Base-by-base conservation (phyloP, 2,113 vertebrate species). In the Myodes glareolus region DNA sequence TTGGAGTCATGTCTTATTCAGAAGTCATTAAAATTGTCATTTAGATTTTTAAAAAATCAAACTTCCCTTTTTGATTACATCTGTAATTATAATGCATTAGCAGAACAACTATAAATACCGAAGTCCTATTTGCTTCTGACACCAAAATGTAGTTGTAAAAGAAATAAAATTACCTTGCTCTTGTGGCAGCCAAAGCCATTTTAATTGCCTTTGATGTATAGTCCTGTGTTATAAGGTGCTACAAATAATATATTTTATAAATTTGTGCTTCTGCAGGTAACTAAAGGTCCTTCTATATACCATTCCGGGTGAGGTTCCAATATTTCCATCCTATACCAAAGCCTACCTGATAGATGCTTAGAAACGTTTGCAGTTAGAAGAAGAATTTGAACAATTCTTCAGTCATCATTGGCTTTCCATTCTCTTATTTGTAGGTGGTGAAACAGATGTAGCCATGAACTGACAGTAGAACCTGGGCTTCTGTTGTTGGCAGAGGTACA, bases 81-180 rank as follows among this genome's bases (percentile, higher is more conserved):
- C 55, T 98, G 39, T 89, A 96, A 97, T 94, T 96, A 95, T 73
- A 96, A 94, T 82, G 88, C 82, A 97, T 77, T 92, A 97, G 92
- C 58, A 16, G 42, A 90, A 91, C n/a, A 86, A 72, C 75, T 94
- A n/a, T 90, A 86, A 96, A 95, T 96, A 92, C 0, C 89, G 92
- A 94, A 92, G 1, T 45, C 13, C 52, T 14, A 10, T 91, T 31
- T 58, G 39, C 91, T 93, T 97, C 96, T 77, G 90, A 93, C 67
- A 94, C 84, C 47, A 91, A 70, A 82, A 92, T 93, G 52, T 25
- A 89, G 31, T 95, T 91, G 1, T 52, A 90, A 89, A 88, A 92
- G 81, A 58, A 96, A 80, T 76, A 33, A 93, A 78, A 95, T 91
- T 58, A 73, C 7, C 77, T 25, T 92, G 73, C 9, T 82, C 0